Evolutionary conservation across 2,888 invertebrate species (phyloP), one percentile per base, ranked within the genome.

Genomic region (Cryptus armator): DNA sequence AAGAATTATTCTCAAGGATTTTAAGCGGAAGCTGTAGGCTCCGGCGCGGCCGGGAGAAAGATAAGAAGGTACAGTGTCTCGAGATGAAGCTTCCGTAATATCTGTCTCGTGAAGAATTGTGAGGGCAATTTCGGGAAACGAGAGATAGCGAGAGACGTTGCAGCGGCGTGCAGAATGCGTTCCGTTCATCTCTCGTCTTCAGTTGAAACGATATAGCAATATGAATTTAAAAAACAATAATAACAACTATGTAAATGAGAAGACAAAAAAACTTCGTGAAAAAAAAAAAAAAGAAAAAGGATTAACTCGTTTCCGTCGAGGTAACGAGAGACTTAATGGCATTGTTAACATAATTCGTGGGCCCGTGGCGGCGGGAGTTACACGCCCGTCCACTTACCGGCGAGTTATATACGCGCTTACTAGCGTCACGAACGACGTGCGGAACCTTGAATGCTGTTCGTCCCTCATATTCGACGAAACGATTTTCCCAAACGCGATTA

Each of bases 101-200:
- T 86, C 83, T 77, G 79, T 80, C 75, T 80, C 72, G 78, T 67
- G 89, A 91, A 91, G 91, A 92, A 90, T 90, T 90, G 91, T 90
- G 91, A 91, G 88, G 86, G 91, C 88, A 92, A 92, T 92, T 92
- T 91, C 89, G 90, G 89, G 89, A 88, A 87, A 71, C 77, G 79
- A 68, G 76, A 74, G 75, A 71, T 62, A 70, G n/a, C 67, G 46
- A 62, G 37, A n/a, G 12, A 14, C 12, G 48, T 51, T 46, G 56
- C 19, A 62, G 43, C 32, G 64, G 56, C 46, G 43, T 43, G 70
- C 68, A 64, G 80, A 78, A 81, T 71, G 70, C 78, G 56, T 82
- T 64, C 19, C 76, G 53, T 70, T 56, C 59, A 48, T 53, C 37
- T 24, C 56, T 64, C 59, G 72, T 70, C 59, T 72, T 59, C 46